A percentile compares a stretch with the other conserved stretches of the same genome.
phyloP scores from a whole-genome alignment of 2,113 vertebrate genomes.

The Malurus elegans region DNA sequence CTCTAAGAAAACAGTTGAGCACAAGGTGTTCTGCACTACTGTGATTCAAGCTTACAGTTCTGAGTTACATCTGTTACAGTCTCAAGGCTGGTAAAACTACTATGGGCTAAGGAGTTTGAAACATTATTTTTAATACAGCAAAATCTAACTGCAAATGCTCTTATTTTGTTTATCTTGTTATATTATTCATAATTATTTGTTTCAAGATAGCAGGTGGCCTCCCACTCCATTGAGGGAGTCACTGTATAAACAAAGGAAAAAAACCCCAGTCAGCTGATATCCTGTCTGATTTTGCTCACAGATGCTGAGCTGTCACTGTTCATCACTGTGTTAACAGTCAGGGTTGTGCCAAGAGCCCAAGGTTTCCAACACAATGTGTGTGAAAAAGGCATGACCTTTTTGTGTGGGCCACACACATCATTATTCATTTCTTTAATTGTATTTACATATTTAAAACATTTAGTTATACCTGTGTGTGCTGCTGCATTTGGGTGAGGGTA shows the following conservation, averaged over 20 bases:
- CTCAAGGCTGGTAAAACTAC: neutral
- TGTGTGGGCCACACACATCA: neutral
- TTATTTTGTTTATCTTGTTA: neutral
- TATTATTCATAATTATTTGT: neutral
- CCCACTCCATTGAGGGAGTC: neutral
- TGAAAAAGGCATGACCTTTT: neutral
- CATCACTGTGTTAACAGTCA: neutral
- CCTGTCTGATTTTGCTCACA: neutral
- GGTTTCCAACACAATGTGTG: neutral
- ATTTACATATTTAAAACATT: too few species aligned
- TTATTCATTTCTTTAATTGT: neutral
- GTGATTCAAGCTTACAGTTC: neutral
- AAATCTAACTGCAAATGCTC: neutral
- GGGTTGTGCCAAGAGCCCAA: neutral
- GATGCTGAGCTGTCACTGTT: conserved; percentile 1
- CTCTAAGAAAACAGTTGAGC: neutral
- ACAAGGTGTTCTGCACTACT: neutral
- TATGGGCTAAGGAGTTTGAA: neutral
- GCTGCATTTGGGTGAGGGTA: neutral
- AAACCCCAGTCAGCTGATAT: neutral
- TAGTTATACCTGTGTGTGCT: fast-evolving
- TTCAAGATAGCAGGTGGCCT: neutral
- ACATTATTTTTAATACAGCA: neutral
- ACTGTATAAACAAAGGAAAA: neutral
- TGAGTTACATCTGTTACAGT: neutral